phyloP scores from a whole-genome alignment of 2,888 invertebrate genomes.

The Mactromeris polynyma region DNA sequence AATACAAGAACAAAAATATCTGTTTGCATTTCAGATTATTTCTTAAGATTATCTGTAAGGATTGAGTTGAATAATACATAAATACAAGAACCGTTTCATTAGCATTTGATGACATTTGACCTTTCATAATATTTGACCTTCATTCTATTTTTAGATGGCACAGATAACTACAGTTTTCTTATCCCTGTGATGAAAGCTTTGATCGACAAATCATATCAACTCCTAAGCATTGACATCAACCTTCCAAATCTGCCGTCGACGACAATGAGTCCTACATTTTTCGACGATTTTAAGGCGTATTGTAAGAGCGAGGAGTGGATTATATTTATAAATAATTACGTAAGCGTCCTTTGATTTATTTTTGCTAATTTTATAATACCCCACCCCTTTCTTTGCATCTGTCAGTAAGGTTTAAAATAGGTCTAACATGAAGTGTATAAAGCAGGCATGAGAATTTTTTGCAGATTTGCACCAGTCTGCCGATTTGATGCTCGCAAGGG shows the following conservation, averaged over 20 bases:
- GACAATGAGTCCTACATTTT: constrained; percentile 89
- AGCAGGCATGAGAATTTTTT: no score
- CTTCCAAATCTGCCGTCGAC: constrained; percentile 88
- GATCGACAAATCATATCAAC: constrained; percentile 88
- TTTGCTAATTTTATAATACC: background rate
- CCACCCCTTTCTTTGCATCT: background rate
- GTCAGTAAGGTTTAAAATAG: no score
- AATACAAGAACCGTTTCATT: no score
- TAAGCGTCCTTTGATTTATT: constrained; percentile 69
- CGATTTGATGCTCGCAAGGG: no score
- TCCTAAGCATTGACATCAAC: constrained; percentile 83
- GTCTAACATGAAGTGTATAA: no score
- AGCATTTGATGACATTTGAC: background rate
- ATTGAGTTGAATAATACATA: no score
- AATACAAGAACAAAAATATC: no score
- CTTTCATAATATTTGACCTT: background rate
- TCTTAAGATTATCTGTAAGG: no score
- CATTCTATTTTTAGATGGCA: constrained; percentile 73
- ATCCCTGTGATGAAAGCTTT: constrained; percentile 90
- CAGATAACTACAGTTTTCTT: constrained; percentile 90
- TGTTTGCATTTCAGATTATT: no score
- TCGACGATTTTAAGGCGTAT: constrained; percentile 90
- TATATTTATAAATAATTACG: constrained; percentile 85
- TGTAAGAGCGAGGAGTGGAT: constrained; percentile 89
- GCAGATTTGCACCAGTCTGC: no score